These are phyloP conservation scores for Drosophila mauritiana DNA, from an alignment of 1,140 invertebrate genomes.

Conservation along the genomic window DNA sequence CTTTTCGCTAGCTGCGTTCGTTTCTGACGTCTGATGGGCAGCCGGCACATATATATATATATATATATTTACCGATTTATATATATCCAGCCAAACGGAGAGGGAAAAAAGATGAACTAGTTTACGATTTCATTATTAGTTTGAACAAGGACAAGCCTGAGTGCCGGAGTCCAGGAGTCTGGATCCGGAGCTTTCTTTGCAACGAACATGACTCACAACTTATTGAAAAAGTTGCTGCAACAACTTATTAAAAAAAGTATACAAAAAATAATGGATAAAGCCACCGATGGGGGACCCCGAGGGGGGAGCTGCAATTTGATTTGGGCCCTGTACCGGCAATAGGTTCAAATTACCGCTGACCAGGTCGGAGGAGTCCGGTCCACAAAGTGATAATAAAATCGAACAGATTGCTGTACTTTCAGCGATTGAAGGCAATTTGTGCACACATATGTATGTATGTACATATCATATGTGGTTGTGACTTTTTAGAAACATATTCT, in stretches of 20 bases:
- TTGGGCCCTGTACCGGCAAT: slow-evolving; percentile 18
- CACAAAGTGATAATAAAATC: slow-evolving; percentile 16
- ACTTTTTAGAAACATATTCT: not conserved
- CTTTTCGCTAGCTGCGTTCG: slow-evolving; percentile 67
- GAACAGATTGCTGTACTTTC: slow-evolving; percentile 13
- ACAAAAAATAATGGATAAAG: not conserved
- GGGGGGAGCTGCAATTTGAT: slow-evolving; percentile 8
- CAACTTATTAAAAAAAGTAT: slow-evolving; percentile 48
- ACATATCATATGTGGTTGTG: not conserved
- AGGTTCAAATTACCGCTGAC: slow-evolving; percentile 29
- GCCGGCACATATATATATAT: slow-evolving; percentile 15
- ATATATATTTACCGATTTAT: not conserved
- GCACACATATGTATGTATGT: no score
- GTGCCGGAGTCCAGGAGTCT: slow-evolving; percentile 3
- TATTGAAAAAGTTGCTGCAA: slow-evolving; percentile 75
- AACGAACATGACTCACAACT: slow-evolving; percentile 60
- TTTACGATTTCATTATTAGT: slow-evolving; percentile 83
- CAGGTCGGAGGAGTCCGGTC: slow-evolving; percentile 6
- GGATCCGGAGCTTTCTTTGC: slow-evolving; percentile 14
- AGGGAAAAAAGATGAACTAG: slow-evolving; percentile 72
- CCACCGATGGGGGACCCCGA: not conserved
- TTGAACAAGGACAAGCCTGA: slow-evolving; percentile 66
- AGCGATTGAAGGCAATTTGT: not conserved
- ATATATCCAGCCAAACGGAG: slow-evolving; percentile 14
- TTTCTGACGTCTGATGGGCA: slow-evolving; percentile 65